Conservation (phyloP, 92 coral and sea anemone genomes). For the Parazoanthus darwini region DNA sequence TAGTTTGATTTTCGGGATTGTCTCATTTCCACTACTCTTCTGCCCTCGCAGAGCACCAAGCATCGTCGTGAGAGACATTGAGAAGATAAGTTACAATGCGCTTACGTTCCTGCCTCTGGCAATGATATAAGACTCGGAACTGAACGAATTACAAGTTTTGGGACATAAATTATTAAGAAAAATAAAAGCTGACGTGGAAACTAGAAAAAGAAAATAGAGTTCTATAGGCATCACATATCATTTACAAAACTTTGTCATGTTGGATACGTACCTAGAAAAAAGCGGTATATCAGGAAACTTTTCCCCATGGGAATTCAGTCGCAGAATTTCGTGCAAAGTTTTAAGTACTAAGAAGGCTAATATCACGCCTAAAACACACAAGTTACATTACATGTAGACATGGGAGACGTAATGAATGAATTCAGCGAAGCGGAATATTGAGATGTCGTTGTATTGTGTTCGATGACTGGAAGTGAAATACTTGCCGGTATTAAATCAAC, state of each 20-base stretch:
- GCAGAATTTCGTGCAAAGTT: not conserved
- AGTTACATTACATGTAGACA: too few species aligned
- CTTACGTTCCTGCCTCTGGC: not conserved
- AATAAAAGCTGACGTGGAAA: too few species aligned
- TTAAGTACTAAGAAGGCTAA: too few species aligned
- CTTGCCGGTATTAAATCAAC: too few species aligned
- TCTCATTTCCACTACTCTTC: not conserved
- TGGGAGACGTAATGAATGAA: not conserved
- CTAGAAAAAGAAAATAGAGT: not conserved
- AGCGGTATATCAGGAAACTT: not conserved
- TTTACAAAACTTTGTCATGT: not conserved
- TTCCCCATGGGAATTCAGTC: not conserved
- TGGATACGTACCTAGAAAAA: not conserved
- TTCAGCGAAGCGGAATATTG: not conserved
- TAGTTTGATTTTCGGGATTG: constrained; percentile 27
- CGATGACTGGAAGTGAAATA: too few species aligned
- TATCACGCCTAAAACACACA: not conserved
- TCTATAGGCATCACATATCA: not conserved
- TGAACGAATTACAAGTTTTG: not conserved
- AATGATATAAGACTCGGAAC: not conserved
- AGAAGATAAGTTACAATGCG: not conserved
- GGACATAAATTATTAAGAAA: not conserved
- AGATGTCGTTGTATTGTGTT: not conserved
- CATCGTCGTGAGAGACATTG: not conserved
- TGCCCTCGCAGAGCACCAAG: not conserved